Base-by-base conservation (phyloP, 1,140 invertebrate species). In the Trachymyrmex cornetzi region DNA sequence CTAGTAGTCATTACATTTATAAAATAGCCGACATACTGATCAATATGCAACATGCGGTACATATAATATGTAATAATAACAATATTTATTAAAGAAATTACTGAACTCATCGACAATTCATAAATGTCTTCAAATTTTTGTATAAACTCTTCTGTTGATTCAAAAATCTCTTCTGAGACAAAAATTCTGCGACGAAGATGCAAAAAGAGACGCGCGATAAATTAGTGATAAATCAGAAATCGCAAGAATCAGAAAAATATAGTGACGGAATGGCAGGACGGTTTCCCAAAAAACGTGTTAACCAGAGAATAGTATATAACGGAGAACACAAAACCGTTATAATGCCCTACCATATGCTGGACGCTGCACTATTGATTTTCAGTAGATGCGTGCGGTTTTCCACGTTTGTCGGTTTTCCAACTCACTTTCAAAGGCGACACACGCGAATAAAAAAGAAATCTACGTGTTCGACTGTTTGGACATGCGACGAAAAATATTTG, bases 311-410 rank as follows among this genome's bases (percentile, higher is more conserved):
- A 48, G 64, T 86, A n/a, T n/a, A n/a, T n/a, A 74, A 85, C 27
- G 57, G 59, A 79, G 82, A 71, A 89, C 24, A 38, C 80, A 66
- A 88, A 89, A 89, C 84, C 85, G 59, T 87, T 61, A 69, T 77
- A 80, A 48, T 64, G 69, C 55, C 38, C 38, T 11, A 66, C 74
- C 75, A 55, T 77, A 63, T 72, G 38, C 9, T 44, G 87, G 87
- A 91, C 59, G 90, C 75, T 91, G 87, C 88, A 63, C 84, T 91
- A 91, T 91, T 91, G 91, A 91, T 91, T 91, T 91, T 90, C 88
- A 55, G 91, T 91, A 91, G 88, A 88, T 88, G 90, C 86, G 88
- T 89, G 88, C 88, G 90, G 90, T 90, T 91, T 90, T 91, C 88
- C 77, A 89, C 85, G 38, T 71, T 81, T 79, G 64, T 67, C 67